Base-by-base conservation (phyloP, 2,113 vertebrate species). In the Burhinus oedicnemus region DNA sequence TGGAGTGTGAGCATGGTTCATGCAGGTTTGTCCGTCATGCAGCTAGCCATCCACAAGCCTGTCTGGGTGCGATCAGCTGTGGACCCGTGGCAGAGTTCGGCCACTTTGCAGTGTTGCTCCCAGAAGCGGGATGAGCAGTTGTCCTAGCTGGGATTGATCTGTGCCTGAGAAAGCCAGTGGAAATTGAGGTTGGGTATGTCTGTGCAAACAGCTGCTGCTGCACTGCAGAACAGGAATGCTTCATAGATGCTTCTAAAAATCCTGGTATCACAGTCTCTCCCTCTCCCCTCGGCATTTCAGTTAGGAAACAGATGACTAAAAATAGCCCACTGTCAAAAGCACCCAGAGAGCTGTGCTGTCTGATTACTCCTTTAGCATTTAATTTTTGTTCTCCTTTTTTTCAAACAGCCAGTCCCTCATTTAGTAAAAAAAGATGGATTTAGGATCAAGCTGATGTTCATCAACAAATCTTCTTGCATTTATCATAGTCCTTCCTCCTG, bases 251-350 rank as follows among this genome's bases (percentile, higher is more conserved):
- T 95, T 89, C 78, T 57, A n/a, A 83, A 95, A 93, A 93, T 62
- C 83, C 45, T 75, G 27, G 4, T 61, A 34, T 70, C 30, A 14
- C 1, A 0, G 30, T 57, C 66, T 84, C 55, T 88, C 27, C 12
- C 22, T 90, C 34, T 81, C 42, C 22, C 57, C 40, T 88, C 4
- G 0, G 71, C 57, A 47, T 79, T 89, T 93, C 72, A 54, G 17
- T 68, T 76, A 64, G 74, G 52, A 83, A 96, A 89, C 47, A 66
- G 55, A 64, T 47, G 52, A 71, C 62, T 87, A 95, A 93, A 94
- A 92, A 89, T 93, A 95, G 85, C 81, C 61, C 27, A 8, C 22
- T 69, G 44, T 68, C 70, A 64, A 76, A 80, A 89, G 45, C 72
- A 76, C 36, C 29, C 6, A 2, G 66, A 69, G 32, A 65, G 57